phyloP scores from a whole-genome alignment of 2,797 vertebrate species.

The Schizothorax lantsangensis region DNA sequence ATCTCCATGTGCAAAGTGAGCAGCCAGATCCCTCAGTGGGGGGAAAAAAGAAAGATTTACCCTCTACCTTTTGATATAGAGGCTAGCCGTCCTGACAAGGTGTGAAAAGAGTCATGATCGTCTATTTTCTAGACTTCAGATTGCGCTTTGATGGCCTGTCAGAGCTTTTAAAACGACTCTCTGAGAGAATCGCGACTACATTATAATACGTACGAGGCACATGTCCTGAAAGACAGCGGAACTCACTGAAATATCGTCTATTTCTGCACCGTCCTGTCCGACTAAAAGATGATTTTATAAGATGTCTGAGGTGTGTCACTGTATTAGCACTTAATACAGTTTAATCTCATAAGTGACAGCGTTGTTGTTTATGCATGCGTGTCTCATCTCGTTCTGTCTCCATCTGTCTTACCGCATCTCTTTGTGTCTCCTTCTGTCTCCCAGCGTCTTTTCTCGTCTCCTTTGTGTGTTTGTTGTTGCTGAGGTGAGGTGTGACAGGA shows the following conservation, averaged over 20 bases:
- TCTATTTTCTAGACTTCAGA: conserved; percentile 74
- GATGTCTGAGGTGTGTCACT: conserved; percentile 16
- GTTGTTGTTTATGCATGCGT: conserved; percentile 44
- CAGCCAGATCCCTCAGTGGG: conserved; percentile 53
- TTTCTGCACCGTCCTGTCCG: conserved; percentile 20
- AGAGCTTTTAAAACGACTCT: conserved; percentile 55
- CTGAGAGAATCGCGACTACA: conserved; percentile 32
- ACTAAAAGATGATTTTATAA: conserved; percentile 10
- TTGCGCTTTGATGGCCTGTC: conserved; percentile 76
- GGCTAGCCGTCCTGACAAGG: conserved; percentile 74
- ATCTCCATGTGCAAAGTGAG: conserved; percentile 52
- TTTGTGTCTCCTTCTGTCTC: conserved; percentile 14
- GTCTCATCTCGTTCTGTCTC: conserved; percentile 31
- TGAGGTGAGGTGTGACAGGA: conserved; percentile 65
- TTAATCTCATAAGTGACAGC: conserved; percentile 33
- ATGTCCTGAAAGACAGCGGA: conserved; percentile 43
- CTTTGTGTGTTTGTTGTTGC: conserved; percentile 64
- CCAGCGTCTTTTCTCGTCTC: conserved; percentile 44
- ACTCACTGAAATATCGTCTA: conserved; percentile 12
- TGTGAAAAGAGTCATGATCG: conserved; percentile 79
- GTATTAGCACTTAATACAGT: conserved; percentile 46
- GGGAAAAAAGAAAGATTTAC: conserved; percentile 54
- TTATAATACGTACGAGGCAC: conserved; percentile 31
- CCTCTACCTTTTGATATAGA: conserved; percentile 62
- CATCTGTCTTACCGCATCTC: conserved; percentile 8